Percentiles rank a stretch among this genome's conserved stretches.
Conservation (phyloP, 2,888 invertebrate species). For the Allacma fusca region DNA sequence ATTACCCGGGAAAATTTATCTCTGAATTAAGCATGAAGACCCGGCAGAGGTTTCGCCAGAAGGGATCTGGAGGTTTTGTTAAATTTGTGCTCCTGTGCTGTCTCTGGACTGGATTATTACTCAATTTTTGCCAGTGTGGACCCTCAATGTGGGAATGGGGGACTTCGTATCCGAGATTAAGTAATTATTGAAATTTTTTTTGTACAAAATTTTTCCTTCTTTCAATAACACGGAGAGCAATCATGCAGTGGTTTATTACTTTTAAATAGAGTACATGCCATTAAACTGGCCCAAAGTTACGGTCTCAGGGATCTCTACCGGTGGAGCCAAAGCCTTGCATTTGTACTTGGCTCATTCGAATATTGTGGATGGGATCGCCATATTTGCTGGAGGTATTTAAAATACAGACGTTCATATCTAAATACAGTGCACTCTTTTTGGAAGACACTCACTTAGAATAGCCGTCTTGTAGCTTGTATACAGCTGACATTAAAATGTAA, state of each 20-base stretch:
- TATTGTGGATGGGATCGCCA: slow-evolving; percentile 55
- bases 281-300: slow-evolving; percentile 50
- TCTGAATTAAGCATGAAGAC: slow-evolving; percentile 21
- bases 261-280: slow-evolving; percentile 39
- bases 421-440: too few relatives aligned
- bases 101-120: neutral
- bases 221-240: neutral
- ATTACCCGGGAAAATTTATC: neutral
- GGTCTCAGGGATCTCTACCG: slow-evolving; percentile 54
- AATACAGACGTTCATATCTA: too few relatives aligned
- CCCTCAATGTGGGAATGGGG: slow-evolving; percentile 46
- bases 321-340: slow-evolving; percentile 57
- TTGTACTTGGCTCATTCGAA: slow-evolving; percentile 57
- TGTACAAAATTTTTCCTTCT: neutral
- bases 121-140: slow-evolving; percentile 20
- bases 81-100: neutral
- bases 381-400: slow-evolving; percentile 56
- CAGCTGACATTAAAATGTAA: too few relatives aligned
- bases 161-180: slow-evolving; percentile 40
- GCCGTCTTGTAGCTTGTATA: too few relatives aligned
- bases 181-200: slow-evolving; percentile 21
- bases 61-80: neutral
- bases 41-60: slow-evolving; percentile 8
- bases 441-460: too few relatives aligned
- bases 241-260: neutral